These are phyloP conservation scores for Chinchilla lanigera DNA, from an alignment of 2,113 vertebrate genomes.

Conservation along the genomic window DNA sequence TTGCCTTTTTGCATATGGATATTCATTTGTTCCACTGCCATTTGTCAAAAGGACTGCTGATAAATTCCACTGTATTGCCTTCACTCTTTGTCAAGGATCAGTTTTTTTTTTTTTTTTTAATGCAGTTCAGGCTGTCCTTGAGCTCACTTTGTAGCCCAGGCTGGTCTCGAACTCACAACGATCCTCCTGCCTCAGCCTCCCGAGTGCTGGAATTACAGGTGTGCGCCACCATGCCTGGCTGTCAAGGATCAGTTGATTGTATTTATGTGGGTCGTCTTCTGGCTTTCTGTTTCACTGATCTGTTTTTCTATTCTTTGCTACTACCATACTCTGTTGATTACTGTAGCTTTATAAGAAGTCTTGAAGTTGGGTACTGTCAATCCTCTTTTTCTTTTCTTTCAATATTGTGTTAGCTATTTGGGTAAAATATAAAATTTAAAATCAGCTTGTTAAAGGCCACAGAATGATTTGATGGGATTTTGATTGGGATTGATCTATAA, in stretches of 20 bases:
- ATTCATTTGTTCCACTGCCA: background rate
- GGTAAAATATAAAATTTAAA: background rate
- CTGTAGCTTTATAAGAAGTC: background rate
- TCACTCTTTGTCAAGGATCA: background rate
- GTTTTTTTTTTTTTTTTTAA: too few species aligned
- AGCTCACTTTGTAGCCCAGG: too few species aligned
- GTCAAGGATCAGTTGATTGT: background rate
- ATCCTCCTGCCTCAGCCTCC: too few species aligned
- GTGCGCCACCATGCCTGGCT: too few species aligned
- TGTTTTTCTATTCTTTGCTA: background rate
- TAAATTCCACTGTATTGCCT: background rate
- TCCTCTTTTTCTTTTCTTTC: background rate
- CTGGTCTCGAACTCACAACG: too few species aligned
- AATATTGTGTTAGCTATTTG: background rate
- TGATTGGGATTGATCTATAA: background rate
- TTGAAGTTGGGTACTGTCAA: background rate
- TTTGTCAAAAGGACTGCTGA: background rate
- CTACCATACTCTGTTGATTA: background rate
- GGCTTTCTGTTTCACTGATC: background rate
- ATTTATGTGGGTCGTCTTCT: background rate
- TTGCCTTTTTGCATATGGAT: background rate
- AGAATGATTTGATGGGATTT: background rate
- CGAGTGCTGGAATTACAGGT: too few species aligned
- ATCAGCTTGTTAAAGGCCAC: background rate
- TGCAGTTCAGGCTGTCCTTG: too few species aligned